Base-by-base conservation (phyloP, 2,888 invertebrate genomes). In the Fragum sueziense region DNA sequence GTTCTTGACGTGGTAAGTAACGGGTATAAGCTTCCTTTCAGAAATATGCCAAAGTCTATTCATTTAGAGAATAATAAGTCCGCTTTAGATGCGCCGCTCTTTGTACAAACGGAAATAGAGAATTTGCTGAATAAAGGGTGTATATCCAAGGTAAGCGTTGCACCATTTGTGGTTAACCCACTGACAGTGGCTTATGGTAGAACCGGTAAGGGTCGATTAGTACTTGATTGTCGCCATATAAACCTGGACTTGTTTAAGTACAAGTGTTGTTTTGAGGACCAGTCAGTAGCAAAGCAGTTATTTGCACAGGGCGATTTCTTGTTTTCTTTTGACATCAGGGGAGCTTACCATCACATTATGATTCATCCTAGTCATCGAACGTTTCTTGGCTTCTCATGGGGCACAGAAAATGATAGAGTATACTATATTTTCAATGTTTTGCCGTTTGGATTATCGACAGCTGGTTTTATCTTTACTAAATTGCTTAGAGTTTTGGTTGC, bases 401-500 rank as follows among this genome's bases (percentile, higher is more conserved):
- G 22, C n/a, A 9, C 1, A 33, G 29, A 61, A 31, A 22, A 51
- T 22, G 1, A n/a, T 1, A 57, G 9, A 54, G 14, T 33, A 1
- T 80, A 74, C 71, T 86, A 65, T 67, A 71, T 73, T 1, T 84
- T 70, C 14, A 79, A 59, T 29, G 82, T 80, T 52, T 57, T 85
- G 27, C 41, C 78, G 3, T 86, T 79, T 69, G 82, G 80, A 27
- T 34, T 86, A 4, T 69, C 77, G 17, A 79, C 71, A 0, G 76
- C 82, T 14, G 78, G 82, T n/a, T 79, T 47, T 68, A 80, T 82
- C 22, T 85, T 80, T 62, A 74, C 80, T 0, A 80, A 85, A 61
- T 29, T 80, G 20, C n/a, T 74, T 25, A 41, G 76, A 59, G 73
- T 52, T 20, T 51, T 75, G 22, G 61, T 82, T 0, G 77, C 70